Evolutionary conservation across 2,797 vertebrate genomes (phyloP).

Genomic region (Argya squamiceps): DNA sequence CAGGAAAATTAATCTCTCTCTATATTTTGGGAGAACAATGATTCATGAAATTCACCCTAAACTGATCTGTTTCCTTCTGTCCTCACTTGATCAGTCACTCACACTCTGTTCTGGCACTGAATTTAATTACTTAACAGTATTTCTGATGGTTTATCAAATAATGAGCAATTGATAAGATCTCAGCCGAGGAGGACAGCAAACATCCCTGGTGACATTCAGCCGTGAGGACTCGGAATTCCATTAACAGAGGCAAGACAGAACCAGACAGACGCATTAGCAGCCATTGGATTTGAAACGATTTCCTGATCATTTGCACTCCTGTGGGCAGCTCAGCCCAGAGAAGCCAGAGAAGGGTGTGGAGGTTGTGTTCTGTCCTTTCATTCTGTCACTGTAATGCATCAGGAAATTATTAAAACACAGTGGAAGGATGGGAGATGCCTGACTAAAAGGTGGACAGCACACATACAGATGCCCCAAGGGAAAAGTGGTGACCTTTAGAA

Average conservation of each 20-base stretch:
- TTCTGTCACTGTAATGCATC: not conserved
- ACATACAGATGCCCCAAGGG: not conserved
- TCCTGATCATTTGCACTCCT: not conserved
- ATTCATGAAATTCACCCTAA: constrained; percentile 8
- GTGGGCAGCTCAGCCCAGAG: not conserved
- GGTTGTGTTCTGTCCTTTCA: not conserved
- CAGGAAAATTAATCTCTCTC: not conserved
- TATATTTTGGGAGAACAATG: constrained; percentile 4
- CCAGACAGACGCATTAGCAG: not conserved
- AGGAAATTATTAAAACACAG: not conserved
- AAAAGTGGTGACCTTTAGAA: not conserved
- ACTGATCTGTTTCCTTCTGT: not conserved
- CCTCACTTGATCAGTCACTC: not conserved
- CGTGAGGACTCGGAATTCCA: not conserved
- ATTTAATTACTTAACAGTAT: constrained; percentile 47
- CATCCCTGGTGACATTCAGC: constrained; percentile 37
- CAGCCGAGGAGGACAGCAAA: constrained; percentile 17
- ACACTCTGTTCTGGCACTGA: not conserved
- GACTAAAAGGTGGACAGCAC: not conserved
- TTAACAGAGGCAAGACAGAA: not conserved
- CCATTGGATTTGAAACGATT: not conserved
- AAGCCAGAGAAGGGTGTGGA: not conserved
- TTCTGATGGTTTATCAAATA: constrained; percentile 64
- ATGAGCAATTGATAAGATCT: constrained; percentile 49
- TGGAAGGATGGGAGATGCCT: not conserved